A percentile compares a stretch with the other conserved stretches of the same genome.
Conservation (phyloP, 2,888 invertebrate genomes). For the Pollenia griseotomentosa region DNA sequence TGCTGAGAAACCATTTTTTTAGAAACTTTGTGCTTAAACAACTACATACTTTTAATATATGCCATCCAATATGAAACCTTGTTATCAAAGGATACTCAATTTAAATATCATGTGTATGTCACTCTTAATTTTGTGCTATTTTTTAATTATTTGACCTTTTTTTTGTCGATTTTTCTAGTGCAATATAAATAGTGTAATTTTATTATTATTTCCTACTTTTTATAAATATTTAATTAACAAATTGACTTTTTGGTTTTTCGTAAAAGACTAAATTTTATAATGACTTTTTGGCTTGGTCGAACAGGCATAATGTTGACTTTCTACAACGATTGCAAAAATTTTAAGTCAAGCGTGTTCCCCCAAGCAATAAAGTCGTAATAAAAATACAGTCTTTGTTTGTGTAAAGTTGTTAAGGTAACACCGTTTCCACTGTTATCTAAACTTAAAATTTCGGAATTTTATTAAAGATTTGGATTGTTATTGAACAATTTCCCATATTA, state of each 20-base stretch:
- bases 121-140: slow-evolving; percentile 39
- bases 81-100: slow-evolving; percentile 63
- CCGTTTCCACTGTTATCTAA: slow-evolving; percentile 19
- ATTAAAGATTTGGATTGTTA: too few relatives aligned
- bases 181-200: slow-evolving; percentile 62
- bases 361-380: too few relatives aligned
- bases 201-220: slow-evolving; percentile 35
- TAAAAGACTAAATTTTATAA: background rate
- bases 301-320: too few relatives aligned
- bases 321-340: too few relatives aligned
- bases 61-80: slow-evolving; percentile 65
- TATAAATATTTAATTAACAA: slow-evolving; percentile 31
- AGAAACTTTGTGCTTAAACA: slow-evolving; percentile 48
- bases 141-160: slow-evolving; percentile 7
- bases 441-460: too few relatives aligned
- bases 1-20: slow-evolving; percentile 46
- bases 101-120: slow-evolving; percentile 41
- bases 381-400: too few relatives aligned
- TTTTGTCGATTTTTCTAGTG: slow-evolving; percentile 43
- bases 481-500: too few relatives aligned
- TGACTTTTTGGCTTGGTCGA: too few relatives aligned
- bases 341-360: too few relatives aligned
- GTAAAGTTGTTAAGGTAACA: background rate
- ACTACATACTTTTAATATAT: slow-evolving; percentile 21
- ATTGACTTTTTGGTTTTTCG: slow-evolving; percentile 38